Base-by-base conservation (phyloP, 2,113 vertebrate species). In the Microcebus murinus region DNA sequence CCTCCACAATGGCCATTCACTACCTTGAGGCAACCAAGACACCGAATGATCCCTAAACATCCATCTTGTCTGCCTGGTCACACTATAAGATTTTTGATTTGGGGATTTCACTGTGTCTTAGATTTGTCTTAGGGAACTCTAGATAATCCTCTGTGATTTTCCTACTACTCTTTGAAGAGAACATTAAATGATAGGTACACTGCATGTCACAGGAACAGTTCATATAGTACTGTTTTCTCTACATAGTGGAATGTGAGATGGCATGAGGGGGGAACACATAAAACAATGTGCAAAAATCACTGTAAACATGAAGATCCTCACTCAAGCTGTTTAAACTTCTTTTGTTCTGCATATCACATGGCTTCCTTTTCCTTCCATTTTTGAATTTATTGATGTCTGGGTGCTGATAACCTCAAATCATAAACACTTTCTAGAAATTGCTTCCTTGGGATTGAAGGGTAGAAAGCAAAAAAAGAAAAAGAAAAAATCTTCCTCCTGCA, bases 401-500 rank as follows among this genome's bases (percentile, higher is more conserved):
- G 4, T 61, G 17, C 45, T 77, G 17, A 34, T 68, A 55, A 65
- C 6, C 20, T 81, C 1, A n/a, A n/a, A 42, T 83, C 20, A 48
- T 21, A 76, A 55, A 88, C 39, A 1, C 27, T 65, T 0, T 71
- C 6, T 42, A 74, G 36, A 63, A 82, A 42, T 18, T 6, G 27
- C 86, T 96, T 73, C 98, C 98, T 98, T 86, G 98, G 98, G 0
- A 99, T 99, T 90, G 96, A 97, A 91, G 99, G 98, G 27, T 98
- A 98, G 65, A 99, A 97, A 96, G 97, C 71, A 97, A 97, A 36
- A 77, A 71, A 80, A 99, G 76, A 97, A 97, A 25, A 80, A 99
- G 45, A 70, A 50, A 76, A 50, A 50, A 50, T 50, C 93, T 99
- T 98, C 71, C 98, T 99, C 91, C 92, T 90, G 48, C 98, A 98